These are phyloP conservation scores for Malurus elegans DNA, from an alignment of 2,113 vertebrate genomes.

Conservation along the genomic window DNA sequence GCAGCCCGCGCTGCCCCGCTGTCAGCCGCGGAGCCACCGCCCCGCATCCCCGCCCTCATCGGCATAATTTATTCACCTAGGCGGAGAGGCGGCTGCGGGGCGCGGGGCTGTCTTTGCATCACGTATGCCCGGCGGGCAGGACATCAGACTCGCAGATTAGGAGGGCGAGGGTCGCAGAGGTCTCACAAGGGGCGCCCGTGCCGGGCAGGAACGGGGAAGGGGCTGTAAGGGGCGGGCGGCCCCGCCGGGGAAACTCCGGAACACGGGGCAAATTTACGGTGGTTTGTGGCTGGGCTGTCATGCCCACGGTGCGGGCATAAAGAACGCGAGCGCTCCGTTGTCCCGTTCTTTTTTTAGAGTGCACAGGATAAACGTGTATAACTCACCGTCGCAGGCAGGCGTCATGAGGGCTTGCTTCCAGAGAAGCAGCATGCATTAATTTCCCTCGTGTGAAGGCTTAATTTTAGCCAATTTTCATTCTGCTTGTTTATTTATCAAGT, in stretches of 20 bases:
- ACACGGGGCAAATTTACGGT: background rate
- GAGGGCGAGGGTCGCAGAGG: background rate
- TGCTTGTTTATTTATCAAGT: background rate
- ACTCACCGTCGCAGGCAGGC: background rate
- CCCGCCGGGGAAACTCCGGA: background rate
- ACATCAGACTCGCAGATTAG: background rate
- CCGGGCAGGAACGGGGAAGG: background rate
- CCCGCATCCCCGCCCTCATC: background rate
- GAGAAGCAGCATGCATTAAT: too few relatives aligned
- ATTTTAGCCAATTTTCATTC: background rate
- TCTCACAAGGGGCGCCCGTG: background rate
- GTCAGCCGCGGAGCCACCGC: background rate
- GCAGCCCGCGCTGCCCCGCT: background rate
- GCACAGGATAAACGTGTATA: background rate
- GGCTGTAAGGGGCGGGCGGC: background rate
- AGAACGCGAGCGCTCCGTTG: background rate
- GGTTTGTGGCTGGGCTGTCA: background rate
- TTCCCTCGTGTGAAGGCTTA: background rate
- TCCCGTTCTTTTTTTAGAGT: background rate
- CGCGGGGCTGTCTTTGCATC: background rate
- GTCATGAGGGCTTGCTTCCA: background rate
- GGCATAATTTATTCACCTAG: slow-evolving; percentile 66
- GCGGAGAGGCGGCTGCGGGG: background rate
- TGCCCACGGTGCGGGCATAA: background rate
- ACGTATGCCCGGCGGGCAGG: background rate